Evolutionary conservation across 2,113 vertebrate species (phyloP), one percentile per base, ranked within the genome.

Genomic region (Eulemur rufifrons): DNA sequence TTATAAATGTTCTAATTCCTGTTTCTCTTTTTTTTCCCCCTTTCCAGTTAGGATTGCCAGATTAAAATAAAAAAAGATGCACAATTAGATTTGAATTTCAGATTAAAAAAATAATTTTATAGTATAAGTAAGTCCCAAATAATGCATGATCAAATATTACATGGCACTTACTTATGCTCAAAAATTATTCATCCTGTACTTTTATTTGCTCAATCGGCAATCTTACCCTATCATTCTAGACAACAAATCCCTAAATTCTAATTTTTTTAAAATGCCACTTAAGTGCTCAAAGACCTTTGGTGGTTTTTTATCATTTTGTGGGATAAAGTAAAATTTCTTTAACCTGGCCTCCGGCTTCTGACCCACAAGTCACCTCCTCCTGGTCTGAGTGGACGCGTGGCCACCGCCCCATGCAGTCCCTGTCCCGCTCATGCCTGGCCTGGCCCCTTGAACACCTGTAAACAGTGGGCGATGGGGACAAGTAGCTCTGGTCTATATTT

Each of bases 391-490:
- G 10, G 42, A 4, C 13, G 34, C 37, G 15, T 42, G 2, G 6
- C 4, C 17, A 8, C 73, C 42, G 20, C 17, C 18, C 0, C 10
- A 15, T 3, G 1, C 3, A 2, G 15, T 2, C 6, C 12, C 5
- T 8, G 0, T 23, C 3, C 29, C 5, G 7, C 81, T 45, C 29
- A 1, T 64, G 17, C 39, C 66, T 8, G 2, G 23, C 18, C 71
- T 13, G 25, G 42, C 3, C 1, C 25, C 45, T 27, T 42, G 21
- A 39, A 23, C 8, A 9, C 18, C 14, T 10, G 13, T 21, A 34
- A 56, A 54, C 66, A 86, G 52, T n/a, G 27, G 17, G n/a, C 52
- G 68, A 32, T 32, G 42, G 23, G 17, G 3, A 4, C 0, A 6
- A 45, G 66, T 7, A 21, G 50, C n/a, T 73, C 18, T 27, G 39